phyloP scores from a whole-genome alignment of 2,888 invertebrate species.

The Ethmia dodecea region DNA sequence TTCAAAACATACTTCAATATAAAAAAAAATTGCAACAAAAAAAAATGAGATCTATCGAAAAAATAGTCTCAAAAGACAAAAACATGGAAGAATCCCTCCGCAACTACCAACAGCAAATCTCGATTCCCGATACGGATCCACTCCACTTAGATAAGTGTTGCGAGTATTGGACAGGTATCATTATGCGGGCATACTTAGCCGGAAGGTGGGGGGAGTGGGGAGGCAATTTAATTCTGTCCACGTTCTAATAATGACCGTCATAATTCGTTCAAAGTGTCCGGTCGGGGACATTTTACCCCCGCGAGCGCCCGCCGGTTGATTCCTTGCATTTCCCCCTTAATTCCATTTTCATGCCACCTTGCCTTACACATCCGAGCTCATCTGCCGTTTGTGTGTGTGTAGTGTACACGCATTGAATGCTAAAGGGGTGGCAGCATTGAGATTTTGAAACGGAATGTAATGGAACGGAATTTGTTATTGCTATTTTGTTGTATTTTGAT shows the following conservation, averaged over 20 bases:
- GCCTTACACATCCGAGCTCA: too few species aligned
- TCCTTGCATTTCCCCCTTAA: conserved; percentile 67
- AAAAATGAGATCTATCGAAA: too few species aligned
- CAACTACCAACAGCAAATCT: too few species aligned
- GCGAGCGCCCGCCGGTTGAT: conserved; percentile 74
- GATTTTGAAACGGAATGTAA: too few species aligned
- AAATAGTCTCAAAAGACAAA: too few species aligned
- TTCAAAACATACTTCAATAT: too few species aligned
- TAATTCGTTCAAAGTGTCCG: conserved; percentile 81
- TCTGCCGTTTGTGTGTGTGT: conserved; percentile 22
- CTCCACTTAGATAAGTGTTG: conserved; percentile 47
- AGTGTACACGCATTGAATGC: not conserved
- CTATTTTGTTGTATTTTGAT: too few species aligned
- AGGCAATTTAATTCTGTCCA: conserved; percentile 81
- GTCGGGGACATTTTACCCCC: conserved; percentile 71
- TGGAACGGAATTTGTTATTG: too few species aligned
- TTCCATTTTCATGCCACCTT: conserved; percentile 76
- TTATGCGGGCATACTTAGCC: conserved; percentile 73
- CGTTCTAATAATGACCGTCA: conserved; percentile 81
- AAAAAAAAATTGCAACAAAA: too few species aligned
- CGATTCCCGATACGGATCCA: too few species aligned
- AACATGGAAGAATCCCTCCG: too few species aligned
- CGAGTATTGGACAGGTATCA: conserved; percentile 71
- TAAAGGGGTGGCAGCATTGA: too few species aligned
- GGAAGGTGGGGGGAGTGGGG: conserved; percentile 55